phyloP scores from a whole-genome alignment of 1,140 invertebrate genomes.

The Alviniconcha marisindica region DNA sequence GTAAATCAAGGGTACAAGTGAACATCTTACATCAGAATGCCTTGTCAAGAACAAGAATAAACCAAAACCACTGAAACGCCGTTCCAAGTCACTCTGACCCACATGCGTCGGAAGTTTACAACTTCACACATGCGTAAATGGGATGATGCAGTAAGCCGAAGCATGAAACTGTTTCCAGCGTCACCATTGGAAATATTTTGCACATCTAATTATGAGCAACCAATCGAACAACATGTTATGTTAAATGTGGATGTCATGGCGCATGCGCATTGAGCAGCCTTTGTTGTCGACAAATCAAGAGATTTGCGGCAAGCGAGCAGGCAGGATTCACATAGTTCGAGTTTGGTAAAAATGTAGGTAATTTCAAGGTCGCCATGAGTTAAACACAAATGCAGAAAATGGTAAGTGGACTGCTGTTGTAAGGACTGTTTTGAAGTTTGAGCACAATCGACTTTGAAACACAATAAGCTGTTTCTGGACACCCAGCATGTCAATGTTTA shows the following conservation, averaged over 20 bases:
- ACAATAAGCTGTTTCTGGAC: neutral
- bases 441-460: neutral
- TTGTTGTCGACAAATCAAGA: slow-evolving; percentile 62
- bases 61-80: too few relatives aligned
- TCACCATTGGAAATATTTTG: neutral
- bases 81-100: neutral
- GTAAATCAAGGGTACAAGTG: too few relatives aligned
- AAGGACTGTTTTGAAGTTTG: neutral
- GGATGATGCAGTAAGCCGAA: neutral
- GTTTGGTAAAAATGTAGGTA: slow-evolving; percentile 12
- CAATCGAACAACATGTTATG: slow-evolving; percentile 51
- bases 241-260: slow-evolving; percentile 34
- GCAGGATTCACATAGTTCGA: neutral
- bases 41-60: too few relatives aligned
- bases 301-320: slow-evolving; percentile 30
- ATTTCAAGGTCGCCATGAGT: slow-evolving; percentile 15
- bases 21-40: too few relatives aligned
- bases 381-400: slow-evolving; percentile 9
- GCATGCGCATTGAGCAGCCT: slow-evolving; percentile 51
- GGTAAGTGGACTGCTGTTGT: neutral
- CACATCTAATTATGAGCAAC: slow-evolving; percentile 44
- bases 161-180: slow-evolving; percentile 35
- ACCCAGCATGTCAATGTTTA: slow-evolving; percentile 38
- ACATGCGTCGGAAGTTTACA: slow-evolving; percentile 59
- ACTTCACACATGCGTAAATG: slow-evolving; percentile 42